Conservation (phyloP, 2,888 invertebrate species). For the Syrista parreyssii region DNA sequence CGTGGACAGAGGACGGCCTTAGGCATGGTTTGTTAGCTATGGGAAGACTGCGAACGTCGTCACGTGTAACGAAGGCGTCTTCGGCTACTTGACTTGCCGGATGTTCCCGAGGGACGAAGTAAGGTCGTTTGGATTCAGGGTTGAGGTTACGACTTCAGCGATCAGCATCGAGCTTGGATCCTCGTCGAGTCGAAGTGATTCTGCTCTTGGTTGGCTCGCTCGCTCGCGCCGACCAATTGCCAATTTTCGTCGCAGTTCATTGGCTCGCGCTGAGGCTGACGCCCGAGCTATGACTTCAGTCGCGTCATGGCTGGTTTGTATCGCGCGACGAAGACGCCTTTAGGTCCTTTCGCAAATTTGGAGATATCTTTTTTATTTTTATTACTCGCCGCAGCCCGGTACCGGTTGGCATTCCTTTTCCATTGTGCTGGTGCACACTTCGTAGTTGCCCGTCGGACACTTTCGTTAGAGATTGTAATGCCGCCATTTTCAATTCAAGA, state of each 20-base stretch:
- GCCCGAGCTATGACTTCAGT: background rate
- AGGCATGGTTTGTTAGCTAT: constrained; percentile 9
- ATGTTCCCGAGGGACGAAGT: background rate
- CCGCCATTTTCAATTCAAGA: background rate
- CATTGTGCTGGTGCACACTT: background rate
- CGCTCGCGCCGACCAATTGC: background rate
- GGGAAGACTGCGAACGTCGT: background rate
- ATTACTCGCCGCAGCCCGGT: background rate
- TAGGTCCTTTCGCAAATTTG: background rate
- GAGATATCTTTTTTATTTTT: background rate
- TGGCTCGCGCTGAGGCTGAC: background rate
- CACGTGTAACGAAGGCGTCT: background rate
- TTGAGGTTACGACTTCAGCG: background rate
- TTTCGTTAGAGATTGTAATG: background rate
- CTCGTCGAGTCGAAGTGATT: background rate
- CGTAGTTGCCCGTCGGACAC: background rate
- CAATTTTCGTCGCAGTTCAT: background rate
- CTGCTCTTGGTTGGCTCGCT: background rate
- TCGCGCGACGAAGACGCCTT: background rate
- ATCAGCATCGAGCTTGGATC: background rate
- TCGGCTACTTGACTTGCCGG: background rate
- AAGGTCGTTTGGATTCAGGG: background rate
- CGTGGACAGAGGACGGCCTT: constrained; percentile 3
- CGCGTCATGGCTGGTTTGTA: background rate
- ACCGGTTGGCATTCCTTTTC: background rate